A percentile compares a stretch with the other conserved stretches of the same genome.
Evolutionary conservation across 2,113 vertebrate species (phyloP).

Genomic region (Dromiciops gliroides): DNA sequence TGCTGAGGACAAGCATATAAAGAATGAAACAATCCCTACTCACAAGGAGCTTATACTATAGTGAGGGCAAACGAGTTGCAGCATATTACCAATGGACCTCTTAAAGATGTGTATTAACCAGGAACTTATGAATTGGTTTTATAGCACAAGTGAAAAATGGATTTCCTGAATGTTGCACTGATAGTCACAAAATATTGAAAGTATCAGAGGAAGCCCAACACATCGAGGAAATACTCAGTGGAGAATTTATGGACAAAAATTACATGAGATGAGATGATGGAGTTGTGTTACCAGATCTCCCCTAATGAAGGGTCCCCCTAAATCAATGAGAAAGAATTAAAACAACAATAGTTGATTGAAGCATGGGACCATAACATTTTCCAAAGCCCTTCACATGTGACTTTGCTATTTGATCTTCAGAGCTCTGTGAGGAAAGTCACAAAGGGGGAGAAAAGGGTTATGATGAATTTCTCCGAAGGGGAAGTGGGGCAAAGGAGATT

Average conservation of each 20-base stretch:
- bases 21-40: background rate
- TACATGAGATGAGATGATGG: background rate
- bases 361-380: background rate
- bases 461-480: background rate
- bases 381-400: background rate
- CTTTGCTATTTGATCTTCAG: background rate
- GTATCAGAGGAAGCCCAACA: background rate
- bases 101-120: background rate
- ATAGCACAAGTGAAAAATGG: background rate
- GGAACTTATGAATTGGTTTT: background rate
- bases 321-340: background rate
- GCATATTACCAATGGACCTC: background rate
- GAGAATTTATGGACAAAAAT: background rate
- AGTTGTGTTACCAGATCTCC: background rate
- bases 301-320: background rate
- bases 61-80: background rate
- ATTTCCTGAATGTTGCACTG: background rate
- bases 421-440: background rate
- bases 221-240: background rate
- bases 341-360: background rate
- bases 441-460: background rate
- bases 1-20: background rate
- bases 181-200: background rate
- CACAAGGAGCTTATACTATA: background rate
- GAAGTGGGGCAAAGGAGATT: slow-evolving; percentile 2